These are phyloP conservation scores for Porites rus DNA, from an alignment of 92 coral and sea anemone genomes.

Conservation along the genomic window DNA sequence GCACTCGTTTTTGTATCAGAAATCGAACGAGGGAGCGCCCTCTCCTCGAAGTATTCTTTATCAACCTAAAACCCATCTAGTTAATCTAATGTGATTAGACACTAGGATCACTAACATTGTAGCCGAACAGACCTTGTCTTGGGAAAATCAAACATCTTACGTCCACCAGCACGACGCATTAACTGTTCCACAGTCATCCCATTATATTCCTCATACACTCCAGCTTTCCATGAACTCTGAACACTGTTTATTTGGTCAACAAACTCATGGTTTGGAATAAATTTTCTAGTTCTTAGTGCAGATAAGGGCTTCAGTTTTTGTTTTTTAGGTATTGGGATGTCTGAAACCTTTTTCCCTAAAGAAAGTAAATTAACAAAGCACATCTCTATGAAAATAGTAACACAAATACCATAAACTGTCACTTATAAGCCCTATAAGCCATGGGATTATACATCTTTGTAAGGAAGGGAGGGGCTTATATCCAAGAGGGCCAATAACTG, in stretches of 20 bases:
- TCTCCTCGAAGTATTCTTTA: no score
- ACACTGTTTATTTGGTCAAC: conserved; percentile 54
- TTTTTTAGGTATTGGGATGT: conserved; percentile 41
- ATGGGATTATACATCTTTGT: no score
- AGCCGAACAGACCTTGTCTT: conserved; percentile 49
- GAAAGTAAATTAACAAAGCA: background rate
- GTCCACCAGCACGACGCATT: conserved; percentile 71
- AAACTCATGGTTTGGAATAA: conserved; percentile 47
- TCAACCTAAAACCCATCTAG: no score
- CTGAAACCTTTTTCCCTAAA: conserved; percentile 62
- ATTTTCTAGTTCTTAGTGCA: conserved; percentile 31
- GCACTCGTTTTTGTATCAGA: no score
- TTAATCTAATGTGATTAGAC: no score
- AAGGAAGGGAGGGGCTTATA: no score
- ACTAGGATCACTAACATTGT: no score
- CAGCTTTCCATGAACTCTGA: conserved; percentile 72
- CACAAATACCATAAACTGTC: no score
- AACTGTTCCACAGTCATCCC: conserved; percentile 67
- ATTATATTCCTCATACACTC: conserved; percentile 62
- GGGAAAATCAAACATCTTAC: conserved; percentile 52
- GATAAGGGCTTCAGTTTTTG: conserved; percentile 10
- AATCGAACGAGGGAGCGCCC: no score
- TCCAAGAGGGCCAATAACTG: no score
- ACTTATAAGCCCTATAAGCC: no score
- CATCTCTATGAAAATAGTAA: background rate